These are phyloP conservation scores for Poliocrania exsul DNA, from an alignment of 2,797 vertebrate genomes.

Conservation along the genomic window DNA sequence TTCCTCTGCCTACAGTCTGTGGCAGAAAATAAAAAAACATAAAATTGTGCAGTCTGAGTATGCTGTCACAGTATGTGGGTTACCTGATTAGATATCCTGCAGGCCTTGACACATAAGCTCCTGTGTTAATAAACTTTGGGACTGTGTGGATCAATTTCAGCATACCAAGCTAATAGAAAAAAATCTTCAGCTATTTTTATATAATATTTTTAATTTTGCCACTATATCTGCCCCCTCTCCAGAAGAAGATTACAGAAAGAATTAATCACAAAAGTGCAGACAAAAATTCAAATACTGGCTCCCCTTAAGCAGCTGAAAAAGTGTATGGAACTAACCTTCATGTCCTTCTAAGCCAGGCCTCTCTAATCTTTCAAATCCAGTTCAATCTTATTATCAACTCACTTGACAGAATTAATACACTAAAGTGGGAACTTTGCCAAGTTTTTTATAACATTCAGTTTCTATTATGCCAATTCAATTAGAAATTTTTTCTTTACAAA, in stretches of 20 bases:
- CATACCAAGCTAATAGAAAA: not conserved
- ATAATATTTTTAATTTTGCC: not conserved
- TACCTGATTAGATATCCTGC: not conserved
- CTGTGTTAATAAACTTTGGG: not conserved
- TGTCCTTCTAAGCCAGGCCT: not conserved
- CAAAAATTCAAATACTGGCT: not conserved
- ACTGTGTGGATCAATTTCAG: not conserved
- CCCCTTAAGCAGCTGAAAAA: not conserved
- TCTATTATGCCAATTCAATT: not conserved
- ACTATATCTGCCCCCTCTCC: not conserved
- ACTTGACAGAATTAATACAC: slow-evolving; percentile 18
- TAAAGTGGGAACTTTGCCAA: not conserved
- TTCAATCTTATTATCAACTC: slow-evolving; percentile 40
- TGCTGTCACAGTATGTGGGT: rapidly evolving
- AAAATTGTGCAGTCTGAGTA: not conserved
- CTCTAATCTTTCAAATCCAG: slow-evolving; percentile 41
- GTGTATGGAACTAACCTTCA: not conserved
- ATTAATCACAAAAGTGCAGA: not conserved
- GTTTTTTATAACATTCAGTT: not conserved
- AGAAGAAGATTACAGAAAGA: not conserved
- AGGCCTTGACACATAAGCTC: not conserved
- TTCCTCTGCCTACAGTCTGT: not conserved
- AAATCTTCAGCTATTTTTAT: not conserved
- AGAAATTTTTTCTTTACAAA: not conserved
- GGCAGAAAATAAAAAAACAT: not conserved